Conservation (phyloP, 2,888 invertebrate species). For the Stenichneumon culpator region DNA sequence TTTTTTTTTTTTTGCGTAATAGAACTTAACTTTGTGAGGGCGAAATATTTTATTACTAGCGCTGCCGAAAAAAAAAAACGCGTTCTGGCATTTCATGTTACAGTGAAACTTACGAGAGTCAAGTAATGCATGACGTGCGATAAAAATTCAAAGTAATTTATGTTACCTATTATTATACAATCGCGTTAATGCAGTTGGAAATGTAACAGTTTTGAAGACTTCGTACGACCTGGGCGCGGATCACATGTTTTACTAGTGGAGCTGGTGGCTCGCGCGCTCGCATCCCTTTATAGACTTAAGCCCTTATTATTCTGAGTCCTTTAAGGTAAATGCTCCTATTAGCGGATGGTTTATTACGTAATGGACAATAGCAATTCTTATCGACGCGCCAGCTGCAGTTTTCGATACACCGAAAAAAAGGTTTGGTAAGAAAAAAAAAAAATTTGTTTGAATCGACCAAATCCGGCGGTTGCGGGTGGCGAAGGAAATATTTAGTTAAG, state of each 20-base stretch:
- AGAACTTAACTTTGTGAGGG: background rate
- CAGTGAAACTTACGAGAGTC: background rate
- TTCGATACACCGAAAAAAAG: no score
- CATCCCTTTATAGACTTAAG: no score
- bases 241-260: background rate
- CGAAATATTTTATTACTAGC: conserved; percentile 9
- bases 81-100: background rate
- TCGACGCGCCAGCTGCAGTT: no score
- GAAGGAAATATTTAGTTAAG: no score
- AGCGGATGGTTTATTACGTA: no score
- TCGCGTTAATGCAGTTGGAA: background rate
- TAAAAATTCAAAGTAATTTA: background rate
- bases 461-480: no score
- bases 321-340: no score
- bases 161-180: background rate
- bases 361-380: no score
- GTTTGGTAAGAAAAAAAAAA: no score
- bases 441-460: no score
- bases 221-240: background rate
- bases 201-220: background rate
- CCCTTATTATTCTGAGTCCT: no score
- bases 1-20: conserved; percentile 40
- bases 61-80: background rate
- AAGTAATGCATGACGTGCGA: background rate
- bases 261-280: no score